phyloP scores from a whole-genome alignment of 64 coral and sea anemone species.

The Pocillopora damicornis region DNA sequence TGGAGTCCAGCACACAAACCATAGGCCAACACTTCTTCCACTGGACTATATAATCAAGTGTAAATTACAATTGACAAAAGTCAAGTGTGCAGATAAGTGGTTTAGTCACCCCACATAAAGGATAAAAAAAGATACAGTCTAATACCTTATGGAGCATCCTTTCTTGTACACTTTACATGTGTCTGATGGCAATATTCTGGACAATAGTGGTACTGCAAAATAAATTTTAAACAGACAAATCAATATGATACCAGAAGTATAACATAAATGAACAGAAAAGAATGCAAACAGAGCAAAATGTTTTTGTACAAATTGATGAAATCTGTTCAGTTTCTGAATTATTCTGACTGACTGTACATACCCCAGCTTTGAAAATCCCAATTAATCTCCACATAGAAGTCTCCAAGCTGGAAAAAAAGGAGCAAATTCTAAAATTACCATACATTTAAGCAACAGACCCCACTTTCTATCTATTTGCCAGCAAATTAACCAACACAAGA shows the following conservation, averaged over 20 bases:
- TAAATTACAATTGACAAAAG: too few relatives aligned
- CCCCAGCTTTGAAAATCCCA: conserved; percentile 99
- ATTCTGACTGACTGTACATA: conserved; percentile 24
- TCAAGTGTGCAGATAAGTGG: too few relatives aligned
- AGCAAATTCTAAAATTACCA: background rate
- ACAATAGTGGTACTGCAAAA: conserved; percentile 82
- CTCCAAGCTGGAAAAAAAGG: conserved; percentile 79
- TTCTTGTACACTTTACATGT: conserved; percentile 98
- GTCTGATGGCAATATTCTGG: conserved; percentile 95
- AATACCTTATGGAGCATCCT: conserved; percentile 91
- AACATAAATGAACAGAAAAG: background rate
- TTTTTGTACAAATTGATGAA: background rate
- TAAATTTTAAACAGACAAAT: background rate
- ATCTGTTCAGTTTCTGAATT: background rate
- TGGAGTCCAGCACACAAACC: too few relatives aligned
- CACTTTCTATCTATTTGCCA: too few relatives aligned
- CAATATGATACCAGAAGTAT: background rate
- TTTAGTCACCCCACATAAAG: too few relatives aligned
- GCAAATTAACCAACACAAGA: too few relatives aligned
- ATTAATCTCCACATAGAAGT: conserved; percentile 97
- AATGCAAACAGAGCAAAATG: background rate
- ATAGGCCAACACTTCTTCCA: too few relatives aligned
- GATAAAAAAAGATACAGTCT: background rate
- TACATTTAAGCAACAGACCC: background rate
- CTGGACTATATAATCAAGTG: too few relatives aligned